Evolutionary conservation across 2,113 vertebrate species (phyloP).

Genomic region (Australoheros scitulus): DNA sequence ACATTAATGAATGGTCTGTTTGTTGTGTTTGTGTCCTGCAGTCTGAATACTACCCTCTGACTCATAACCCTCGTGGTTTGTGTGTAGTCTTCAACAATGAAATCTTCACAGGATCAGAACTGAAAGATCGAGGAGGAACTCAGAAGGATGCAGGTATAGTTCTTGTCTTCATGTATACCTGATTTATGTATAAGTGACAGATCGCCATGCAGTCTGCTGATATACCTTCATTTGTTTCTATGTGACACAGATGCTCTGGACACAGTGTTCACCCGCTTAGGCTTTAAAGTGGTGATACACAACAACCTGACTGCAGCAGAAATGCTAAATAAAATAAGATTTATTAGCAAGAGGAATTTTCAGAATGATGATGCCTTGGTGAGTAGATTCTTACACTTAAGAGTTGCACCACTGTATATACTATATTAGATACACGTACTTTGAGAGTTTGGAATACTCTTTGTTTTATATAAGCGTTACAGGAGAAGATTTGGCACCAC

Average conservation of each 20-base stretch:
- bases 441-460: not conserved
- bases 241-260: slow-evolving; percentile 70
- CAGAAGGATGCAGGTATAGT: slow-evolving; percentile 63
- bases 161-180: not conserved
- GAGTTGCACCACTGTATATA: not conserved
- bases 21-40: slow-evolving; percentile 23
- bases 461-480: not conserved
- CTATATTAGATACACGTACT: not conserved
- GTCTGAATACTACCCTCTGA: slow-evolving; percentile 57
- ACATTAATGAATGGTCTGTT: not conserved
- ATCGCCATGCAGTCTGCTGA: no score
- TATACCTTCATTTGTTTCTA: not conserved
- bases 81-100: slow-evolving; percentile 78
- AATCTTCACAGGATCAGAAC: accelerated
- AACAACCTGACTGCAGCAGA: slow-evolving; percentile 61
- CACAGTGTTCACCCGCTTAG: slow-evolving; percentile 72
- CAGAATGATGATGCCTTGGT: slow-evolving; percentile 79
- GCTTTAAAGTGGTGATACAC: slow-evolving; percentile 69
- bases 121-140: slow-evolving; percentile 36
- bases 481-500: not conserved
- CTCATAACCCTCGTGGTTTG: slow-evolving; percentile 51
- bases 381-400: slow-evolving; percentile 49
- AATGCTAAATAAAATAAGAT: slow-evolving; percentile 45
- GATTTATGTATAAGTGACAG: not conserved
- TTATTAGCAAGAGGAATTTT: slow-evolving; percentile 57